Base-by-base conservation (phyloP, 2,888 invertebrate genomes). In the Nasonia oneida region DNA sequence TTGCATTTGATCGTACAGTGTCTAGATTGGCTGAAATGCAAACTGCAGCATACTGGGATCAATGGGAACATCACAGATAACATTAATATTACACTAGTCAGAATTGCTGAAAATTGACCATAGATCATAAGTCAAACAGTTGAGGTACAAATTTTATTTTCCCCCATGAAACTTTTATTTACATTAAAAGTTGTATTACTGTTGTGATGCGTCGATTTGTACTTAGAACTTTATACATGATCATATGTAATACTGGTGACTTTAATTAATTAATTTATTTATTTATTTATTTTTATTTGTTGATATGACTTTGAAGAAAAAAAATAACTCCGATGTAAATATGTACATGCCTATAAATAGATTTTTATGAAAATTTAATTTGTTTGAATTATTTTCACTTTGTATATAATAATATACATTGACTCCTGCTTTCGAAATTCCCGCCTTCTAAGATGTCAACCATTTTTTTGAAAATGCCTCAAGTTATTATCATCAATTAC, bases 11-110 rank as follows among this genome's bases (percentile, higher is more conserved):
- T 90, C 95, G 99, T 84, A 99, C 99, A 37, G 93, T 98, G 42
- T 99, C 99, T 0, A 95, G 99, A 88, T 95, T 99, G 57, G 96
- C 96, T 89, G 98, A 99, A 95, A 99, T 99, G 99, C 98, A 99
- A 94, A 97, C 97, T 0, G 96, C 96, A 82, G 97, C 97, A 88
- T 99, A 99, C 93, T 99, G 99, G 99, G 95, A 97, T 78, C 95
- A 96, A 91, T 97, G 97, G 96, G 96, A 96, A 77, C 90, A 91
- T 53, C 89, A 91, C 61, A 91, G 91, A 91, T 91, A 91, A 90
- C 87, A 84, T 83, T 85, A 83, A 77, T 87, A 61, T 81, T 4
- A 75, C 81, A 29, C 74, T 88, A 91, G 89, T 89, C 88, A 89
- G 89, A 79, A 80, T 70, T 80, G 5, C 70, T 47, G 53, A 67